Percentiles rank a stretch among this genome's conserved stretches.
Conservation (phyloP, 2,888 invertebrate species). For the Oscheius sp. region DNA sequence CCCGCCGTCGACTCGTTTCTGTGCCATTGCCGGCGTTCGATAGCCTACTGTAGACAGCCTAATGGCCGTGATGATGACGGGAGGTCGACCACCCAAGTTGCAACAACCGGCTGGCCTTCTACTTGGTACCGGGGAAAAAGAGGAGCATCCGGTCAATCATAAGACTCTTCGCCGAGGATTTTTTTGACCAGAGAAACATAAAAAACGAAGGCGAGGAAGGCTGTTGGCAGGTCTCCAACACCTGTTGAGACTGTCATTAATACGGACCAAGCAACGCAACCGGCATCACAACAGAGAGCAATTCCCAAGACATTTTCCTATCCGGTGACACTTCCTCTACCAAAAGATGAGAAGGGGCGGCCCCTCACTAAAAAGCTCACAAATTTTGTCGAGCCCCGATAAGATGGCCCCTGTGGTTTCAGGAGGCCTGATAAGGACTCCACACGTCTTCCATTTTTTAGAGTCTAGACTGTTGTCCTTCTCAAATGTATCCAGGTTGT, state of each 20-base stretch:
- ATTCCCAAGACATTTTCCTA: neutral
- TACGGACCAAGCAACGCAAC: slow-evolving; percentile 18
- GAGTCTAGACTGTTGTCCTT: neutral
- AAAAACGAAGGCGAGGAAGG: slow-evolving; percentile 2
- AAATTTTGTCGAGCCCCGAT: slow-evolving; percentile 4
- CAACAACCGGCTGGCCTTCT: slow-evolving; percentile 3
- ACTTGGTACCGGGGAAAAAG: no score
- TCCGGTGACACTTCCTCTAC: neutral
- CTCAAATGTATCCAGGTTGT: slow-evolving; percentile 1
- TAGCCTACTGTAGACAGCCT: slow-evolving; percentile 37
- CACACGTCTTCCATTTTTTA: slow-evolving; percentile 3
- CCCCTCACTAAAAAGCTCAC: slow-evolving; percentile 18
- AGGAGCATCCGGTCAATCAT: no score
- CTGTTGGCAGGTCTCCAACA: slow-evolving; percentile 27
- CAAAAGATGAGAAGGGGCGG: neutral
- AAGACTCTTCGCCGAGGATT: neutral
- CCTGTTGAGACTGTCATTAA: slow-evolving; percentile 34
- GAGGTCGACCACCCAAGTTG: slow-evolving; percentile 26
- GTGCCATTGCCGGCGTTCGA: slow-evolving; percentile 34
- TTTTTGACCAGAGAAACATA: neutral
- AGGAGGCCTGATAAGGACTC: neutral
- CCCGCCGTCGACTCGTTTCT: slow-evolving; percentile 28
- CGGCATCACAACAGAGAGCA: slow-evolving; percentile 1
- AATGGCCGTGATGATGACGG: slow-evolving; percentile 23
- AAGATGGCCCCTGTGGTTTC: slow-evolving; percentile 24